Conservation (phyloP, 2,888 invertebrate species). For the Morpho deidamia region DNA sequence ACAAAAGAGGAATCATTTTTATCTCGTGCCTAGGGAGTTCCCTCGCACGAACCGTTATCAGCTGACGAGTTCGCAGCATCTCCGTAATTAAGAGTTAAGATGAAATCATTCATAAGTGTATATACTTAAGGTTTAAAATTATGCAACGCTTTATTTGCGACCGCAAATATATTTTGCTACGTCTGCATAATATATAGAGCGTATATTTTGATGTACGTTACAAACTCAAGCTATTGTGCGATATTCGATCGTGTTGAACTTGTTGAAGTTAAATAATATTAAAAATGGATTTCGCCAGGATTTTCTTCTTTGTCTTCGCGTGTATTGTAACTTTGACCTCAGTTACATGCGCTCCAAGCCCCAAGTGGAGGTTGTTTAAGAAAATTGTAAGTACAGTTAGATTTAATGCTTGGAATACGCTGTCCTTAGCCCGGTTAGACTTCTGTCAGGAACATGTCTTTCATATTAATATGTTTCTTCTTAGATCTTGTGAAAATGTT, state of each 20-base stretch:
- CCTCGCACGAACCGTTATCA: conserved; percentile 7
- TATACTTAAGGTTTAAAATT: background rate
- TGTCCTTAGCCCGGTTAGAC: too few relatives aligned
- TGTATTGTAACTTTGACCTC: conserved; percentile 29
- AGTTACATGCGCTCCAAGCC: conserved; percentile 40
- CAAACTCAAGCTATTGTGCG: background rate
- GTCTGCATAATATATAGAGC: background rate
- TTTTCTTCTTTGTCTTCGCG: conserved; percentile 28
- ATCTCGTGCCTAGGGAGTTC: conserved; percentile 9
- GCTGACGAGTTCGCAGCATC: background rate
- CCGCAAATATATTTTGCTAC: background rate
- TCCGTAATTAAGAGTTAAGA: too few relatives aligned
- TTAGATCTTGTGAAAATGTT: too few relatives aligned
- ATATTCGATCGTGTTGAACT: background rate
- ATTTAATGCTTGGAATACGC: too few relatives aligned
- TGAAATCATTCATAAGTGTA: background rate
- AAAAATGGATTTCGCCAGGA: conserved; percentile 28
- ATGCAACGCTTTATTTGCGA: background rate
- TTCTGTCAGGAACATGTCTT: too few relatives aligned
- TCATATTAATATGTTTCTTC: too few relatives aligned
- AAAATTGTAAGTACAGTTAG: conserved; percentile 43
- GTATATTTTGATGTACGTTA: background rate
- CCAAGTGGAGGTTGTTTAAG: conserved; percentile 45
- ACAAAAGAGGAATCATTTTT: conserved; percentile 2
- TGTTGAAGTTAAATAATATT: background rate